Conservation (phyloP, 2,113 vertebrate genomes). For the Perognathus longimembris region DNA sequence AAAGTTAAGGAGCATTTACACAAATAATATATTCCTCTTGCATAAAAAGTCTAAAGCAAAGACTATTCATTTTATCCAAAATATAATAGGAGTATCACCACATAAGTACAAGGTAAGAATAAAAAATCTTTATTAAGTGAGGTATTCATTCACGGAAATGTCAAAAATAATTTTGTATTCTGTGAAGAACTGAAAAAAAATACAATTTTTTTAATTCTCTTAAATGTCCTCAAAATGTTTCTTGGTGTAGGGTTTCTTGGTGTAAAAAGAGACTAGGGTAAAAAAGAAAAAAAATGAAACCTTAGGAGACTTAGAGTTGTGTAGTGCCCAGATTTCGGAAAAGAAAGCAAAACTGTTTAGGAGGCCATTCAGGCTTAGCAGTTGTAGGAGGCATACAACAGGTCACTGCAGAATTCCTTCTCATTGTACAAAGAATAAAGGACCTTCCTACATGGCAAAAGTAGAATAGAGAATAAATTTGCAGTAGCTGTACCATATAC, state of each 20-base stretch:
- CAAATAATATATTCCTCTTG: conserved; percentile 6
- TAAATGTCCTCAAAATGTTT: conserved; percentile 10
- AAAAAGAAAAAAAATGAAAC: background rate
- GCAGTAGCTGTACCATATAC: background rate
- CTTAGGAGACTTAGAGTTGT: background rate
- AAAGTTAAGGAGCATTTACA: conserved; percentile 19
- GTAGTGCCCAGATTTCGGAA: background rate
- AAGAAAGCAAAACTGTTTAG: background rate
- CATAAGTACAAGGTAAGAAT: conserved; percentile 43
- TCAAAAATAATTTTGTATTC: background rate
- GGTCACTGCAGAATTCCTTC: background rate
- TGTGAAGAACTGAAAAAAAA: background rate
- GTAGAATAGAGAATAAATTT: conserved; percentile 21
- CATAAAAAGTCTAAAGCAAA: conserved; percentile 44
- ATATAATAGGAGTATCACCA: conserved; percentile 37
- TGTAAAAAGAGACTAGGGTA: too few species aligned
- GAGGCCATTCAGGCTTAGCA: background rate
- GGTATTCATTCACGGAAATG: background rate
- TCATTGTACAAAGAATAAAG: background rate
- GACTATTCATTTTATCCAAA: background rate
- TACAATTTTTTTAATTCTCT: background rate
- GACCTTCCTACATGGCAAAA: background rate
- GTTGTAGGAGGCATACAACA: background rate
- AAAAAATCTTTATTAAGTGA: conserved; percentile 11
- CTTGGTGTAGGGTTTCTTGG: background rate